Conservation (phyloP, 2,888 invertebrate species). For the Gandaritis pyraliata region DNA sequence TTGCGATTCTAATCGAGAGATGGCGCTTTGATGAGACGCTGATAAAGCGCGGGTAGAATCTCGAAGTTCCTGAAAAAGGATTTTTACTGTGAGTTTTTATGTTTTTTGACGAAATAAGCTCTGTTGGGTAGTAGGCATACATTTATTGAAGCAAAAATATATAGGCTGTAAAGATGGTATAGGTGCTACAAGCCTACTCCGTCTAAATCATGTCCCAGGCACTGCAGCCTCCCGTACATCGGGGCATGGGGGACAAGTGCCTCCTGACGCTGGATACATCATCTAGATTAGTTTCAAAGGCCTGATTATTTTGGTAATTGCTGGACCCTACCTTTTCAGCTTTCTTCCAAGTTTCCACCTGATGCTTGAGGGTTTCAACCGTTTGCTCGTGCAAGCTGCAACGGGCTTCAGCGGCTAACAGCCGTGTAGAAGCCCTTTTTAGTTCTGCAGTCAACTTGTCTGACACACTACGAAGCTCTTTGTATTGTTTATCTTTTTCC, state of each 20-base stretch:
- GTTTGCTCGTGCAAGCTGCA: conserved; percentile 58
- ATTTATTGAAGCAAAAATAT: too few species aligned
- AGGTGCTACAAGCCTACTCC: too few species aligned
- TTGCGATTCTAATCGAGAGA: conserved; percentile 58
- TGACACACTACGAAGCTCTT: conserved; percentile 62
- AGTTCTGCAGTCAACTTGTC: conserved; percentile 61
- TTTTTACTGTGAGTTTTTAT: too few species aligned
- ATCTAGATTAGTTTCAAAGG: too few species aligned
- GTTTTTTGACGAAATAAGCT: too few species aligned
- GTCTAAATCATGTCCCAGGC: too few species aligned
- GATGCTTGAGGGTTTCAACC: conserved; percentile 56
- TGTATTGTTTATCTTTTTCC: conserved; percentile 73
- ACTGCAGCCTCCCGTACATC: too few species aligned
- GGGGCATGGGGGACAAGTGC: too few species aligned
- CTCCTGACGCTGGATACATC: too few species aligned
- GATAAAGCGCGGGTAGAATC: conserved; percentile 62
- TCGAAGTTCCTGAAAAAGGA: conserved; percentile 61
- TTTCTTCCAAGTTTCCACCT: conserved; percentile 56
- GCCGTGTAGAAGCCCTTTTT: conserved; percentile 48
- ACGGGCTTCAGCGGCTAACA: conserved; percentile 53
- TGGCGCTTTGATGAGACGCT: conserved; percentile 57
- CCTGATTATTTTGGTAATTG: too few species aligned
- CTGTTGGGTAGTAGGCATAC: too few species aligned
- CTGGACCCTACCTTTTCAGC: conserved; percentile 68
- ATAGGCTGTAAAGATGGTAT: too few species aligned